Conservation (phyloP, 2,888 invertebrate genomes). For the Plutella xylostella region DNA sequence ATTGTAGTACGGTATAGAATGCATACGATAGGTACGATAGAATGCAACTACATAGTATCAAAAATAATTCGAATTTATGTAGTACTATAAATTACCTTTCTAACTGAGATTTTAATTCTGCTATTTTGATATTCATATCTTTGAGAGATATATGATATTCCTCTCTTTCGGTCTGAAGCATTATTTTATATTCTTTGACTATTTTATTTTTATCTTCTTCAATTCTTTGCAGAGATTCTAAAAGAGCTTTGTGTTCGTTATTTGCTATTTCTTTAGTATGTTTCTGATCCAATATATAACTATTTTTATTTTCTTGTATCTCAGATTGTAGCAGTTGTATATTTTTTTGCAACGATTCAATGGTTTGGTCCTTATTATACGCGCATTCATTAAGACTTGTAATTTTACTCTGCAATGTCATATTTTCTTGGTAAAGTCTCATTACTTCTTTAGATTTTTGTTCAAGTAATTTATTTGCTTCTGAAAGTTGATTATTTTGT, state of each 20-base stretch:
- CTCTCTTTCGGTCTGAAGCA: conserved; percentile 61
- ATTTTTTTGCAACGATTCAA: conserved; percentile 27
- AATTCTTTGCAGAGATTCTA: conserved; percentile 42
- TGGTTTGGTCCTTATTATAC: conserved; percentile 34
- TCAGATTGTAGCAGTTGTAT: conserved; percentile 18
- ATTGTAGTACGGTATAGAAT: too few relatives aligned
- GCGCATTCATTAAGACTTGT: conserved; percentile 26
- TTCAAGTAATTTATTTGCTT: conserved; percentile 39
- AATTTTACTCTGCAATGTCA: conserved; percentile 35
- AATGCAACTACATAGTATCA: not conserved
- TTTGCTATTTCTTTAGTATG: conserved; percentile 31
- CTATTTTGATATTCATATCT: conserved; percentile 38
- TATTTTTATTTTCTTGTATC: conserved; percentile 31
- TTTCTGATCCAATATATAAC: conserved; percentile 25
- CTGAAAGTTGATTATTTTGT: conserved; percentile 38
- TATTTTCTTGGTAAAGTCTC: conserved; percentile 42
- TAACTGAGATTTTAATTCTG: conserved; percentile 39
- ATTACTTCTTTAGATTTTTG: conserved; percentile 41
- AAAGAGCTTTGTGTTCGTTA: conserved; percentile 53
- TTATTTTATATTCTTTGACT: conserved; percentile 58
- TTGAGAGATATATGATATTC: conserved; percentile 46
- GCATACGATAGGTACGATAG: too few relatives aligned
- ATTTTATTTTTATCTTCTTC: conserved; percentile 52
- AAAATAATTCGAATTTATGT: not conserved
- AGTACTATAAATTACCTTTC: conserved; percentile 42